Conservation (phyloP, 2,888 invertebrate genomes). For the Drosophila paramelanica region DNA sequence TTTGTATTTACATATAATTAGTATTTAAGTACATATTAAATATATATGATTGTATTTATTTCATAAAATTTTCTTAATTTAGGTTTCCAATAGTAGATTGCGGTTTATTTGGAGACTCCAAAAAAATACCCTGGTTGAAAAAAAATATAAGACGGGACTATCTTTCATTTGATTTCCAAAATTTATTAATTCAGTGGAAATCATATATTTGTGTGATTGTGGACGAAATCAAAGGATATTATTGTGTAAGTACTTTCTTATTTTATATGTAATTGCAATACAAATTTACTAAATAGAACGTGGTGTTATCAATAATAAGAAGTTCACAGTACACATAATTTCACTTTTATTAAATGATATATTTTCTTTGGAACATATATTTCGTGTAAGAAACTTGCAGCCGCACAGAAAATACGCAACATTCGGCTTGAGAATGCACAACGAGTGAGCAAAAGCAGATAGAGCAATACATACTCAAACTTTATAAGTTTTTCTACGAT, state of each 20-base stretch:
- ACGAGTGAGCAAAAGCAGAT: no score
- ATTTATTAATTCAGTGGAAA: conserved; percentile 59
- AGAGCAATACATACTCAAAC: no score
- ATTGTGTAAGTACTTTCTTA: conserved; percentile 70
- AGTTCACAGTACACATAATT: no score
- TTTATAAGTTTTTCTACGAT: no score
- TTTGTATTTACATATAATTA: no score
- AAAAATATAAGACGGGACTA: conserved; percentile 92
- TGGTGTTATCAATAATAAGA: no score
- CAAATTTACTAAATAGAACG: no score
- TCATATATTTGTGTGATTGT: conserved; percentile 67
- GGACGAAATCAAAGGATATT: conserved; percentile 80
- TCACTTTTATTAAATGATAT: no score
- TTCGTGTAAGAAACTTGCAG: no score
- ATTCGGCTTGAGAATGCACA: no score
- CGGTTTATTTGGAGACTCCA: conserved; percentile 89
- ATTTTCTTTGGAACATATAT: no score
- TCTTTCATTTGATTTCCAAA: conserved; percentile 87
- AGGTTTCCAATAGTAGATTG: conserved; percentile 96
- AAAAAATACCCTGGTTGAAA: conserved; percentile 91
- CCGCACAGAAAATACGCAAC: no score
- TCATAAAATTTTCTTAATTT: conserved; percentile 33
- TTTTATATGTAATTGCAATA: background rate
- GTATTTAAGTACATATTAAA: background rate
- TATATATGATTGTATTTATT: background rate